Evolutionary conservation across 2,888 invertebrate species (phyloP).

Genomic region (Chloroclysta siterata): DNA sequence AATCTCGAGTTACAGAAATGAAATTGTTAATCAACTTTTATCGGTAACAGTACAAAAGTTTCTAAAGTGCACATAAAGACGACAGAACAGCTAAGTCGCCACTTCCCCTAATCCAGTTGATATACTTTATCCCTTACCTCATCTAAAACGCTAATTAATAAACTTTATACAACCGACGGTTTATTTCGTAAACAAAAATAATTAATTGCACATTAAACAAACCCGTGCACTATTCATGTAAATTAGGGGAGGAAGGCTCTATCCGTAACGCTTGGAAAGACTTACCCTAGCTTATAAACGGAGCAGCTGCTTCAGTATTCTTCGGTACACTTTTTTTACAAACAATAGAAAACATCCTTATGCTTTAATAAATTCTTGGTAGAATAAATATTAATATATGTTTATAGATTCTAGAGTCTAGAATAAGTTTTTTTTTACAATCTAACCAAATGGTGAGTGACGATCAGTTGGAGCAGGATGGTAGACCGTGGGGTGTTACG

Average conservation of each 20-base stretch:
- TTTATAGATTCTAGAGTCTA: no score
- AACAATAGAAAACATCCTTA: no score
- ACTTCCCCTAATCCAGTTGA: not conserved
- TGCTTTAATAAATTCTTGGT: no score
- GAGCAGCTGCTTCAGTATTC: not conserved
- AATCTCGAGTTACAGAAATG: no score
- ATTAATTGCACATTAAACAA: constrained; percentile 56
- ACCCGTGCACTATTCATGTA: constrained; percentile 63
- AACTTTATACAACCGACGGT: constrained; percentile 30
- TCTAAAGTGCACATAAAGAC: not conserved
- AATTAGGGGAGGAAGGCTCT: constrained; percentile 63
- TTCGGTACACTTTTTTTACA: no score
- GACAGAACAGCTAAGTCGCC: not conserved
- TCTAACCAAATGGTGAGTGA: no score
- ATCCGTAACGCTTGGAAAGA: constrained; percentile 53
- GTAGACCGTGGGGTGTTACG: no score
- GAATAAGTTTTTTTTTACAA: no score
- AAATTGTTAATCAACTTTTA: no score
- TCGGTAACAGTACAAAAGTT: not conserved
- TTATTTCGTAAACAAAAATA: constrained; percentile 41
- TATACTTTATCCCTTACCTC: constrained; percentile 30
- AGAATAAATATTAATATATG: no score
- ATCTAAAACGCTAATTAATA: constrained; percentile 27
- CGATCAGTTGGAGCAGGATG: no score
- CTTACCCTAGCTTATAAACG: constrained; percentile 26